Base-by-base conservation (phyloP, 2,113 vertebrate species). In the Nansenia antarctica region DNA sequence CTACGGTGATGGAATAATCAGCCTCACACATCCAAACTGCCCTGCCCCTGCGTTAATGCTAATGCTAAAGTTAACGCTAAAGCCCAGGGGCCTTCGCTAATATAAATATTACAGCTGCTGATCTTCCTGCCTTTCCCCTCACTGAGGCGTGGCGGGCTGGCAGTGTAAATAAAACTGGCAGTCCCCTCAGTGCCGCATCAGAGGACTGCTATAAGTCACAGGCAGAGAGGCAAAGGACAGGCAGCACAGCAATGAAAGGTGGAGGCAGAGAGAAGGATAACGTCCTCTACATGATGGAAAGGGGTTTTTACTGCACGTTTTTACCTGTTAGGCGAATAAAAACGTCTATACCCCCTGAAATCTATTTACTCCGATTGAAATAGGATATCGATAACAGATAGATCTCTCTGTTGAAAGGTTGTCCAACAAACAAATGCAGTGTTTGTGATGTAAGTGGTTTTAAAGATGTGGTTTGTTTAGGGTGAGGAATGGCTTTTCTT, bases 171-270 rank as follows among this genome's bases (percentile, higher is more conserved):
- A 55, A 29, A 37, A 53, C 12, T 35, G 22, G 9, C 20, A 34
- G 47, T 26, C 27, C 52, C 65, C 15, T 55, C 37, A 47, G 62
- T 30, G 20, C 67, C 9, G 18, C 60, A 45, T 37, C 45, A 42
- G 18, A 15, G 34, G 52, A 3, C 9, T 34, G 26, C 34, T 5
- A 59, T 42, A 26, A 31, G 4, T 58, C 35, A 58, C 12, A 8
- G 9, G 18, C 53, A n/a, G 7, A 30, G 18, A 30, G 37, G 39
- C 37, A 39, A 22, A 11, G 26, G 20, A 39, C 35, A 58, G 24
- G 24, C 20, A 22, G 24, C 20, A 22, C 54, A 29, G 66, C 37
- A 63, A 63, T 63, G 61, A 63, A 63, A 29, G n/a, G 14, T 54
- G 18, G 1, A 29, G 3, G 62, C 37, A 6, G 31, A 12, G 32